These are phyloP conservation scores for Marronus borbonicus DNA, from an alignment of 2,888 invertebrate genomes.

Conservation along the genomic window DNA sequence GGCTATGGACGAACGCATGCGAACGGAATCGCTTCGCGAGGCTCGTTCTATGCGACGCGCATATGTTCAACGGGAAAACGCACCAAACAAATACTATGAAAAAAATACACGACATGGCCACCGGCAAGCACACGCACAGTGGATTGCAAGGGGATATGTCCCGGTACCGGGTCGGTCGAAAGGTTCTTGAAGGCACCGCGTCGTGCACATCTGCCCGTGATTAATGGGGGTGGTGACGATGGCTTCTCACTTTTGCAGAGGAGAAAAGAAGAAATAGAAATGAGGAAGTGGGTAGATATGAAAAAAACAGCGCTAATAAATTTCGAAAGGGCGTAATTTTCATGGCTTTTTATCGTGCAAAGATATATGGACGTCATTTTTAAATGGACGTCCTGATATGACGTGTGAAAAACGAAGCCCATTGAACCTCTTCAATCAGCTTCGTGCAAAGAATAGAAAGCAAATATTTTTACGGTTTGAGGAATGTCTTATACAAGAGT, in stretches of 20 bases:
- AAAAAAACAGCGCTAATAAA: slow-evolving; percentile 32
- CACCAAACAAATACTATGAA: slow-evolving; percentile 37
- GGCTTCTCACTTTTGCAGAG: not conserved
- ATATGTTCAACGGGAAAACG: slow-evolving; percentile 7
- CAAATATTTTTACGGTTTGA: no score
- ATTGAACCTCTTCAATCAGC: no score
- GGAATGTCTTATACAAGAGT: no score
- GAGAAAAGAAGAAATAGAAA: slow-evolving; percentile 14
- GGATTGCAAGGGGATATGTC: not conserved
- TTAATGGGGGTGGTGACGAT: slow-evolving; percentile 40
- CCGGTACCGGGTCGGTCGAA: not conserved
- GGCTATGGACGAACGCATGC: slow-evolving; percentile 54
- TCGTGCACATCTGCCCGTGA: slow-evolving; percentile 29
- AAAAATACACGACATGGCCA: slow-evolving; percentile 39
- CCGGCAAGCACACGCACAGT: not conserved
- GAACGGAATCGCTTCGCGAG: slow-evolving; percentile 41
- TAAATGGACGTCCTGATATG: no score
- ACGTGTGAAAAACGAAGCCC: no score
- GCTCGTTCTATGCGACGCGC: not conserved
- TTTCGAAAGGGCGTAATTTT: slow-evolving; percentile 35
- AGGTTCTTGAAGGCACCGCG: slow-evolving; percentile 28
- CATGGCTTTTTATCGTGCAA: slow-evolving; percentile 11
- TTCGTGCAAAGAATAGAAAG: no score
- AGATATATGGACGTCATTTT: slow-evolving; percentile 1
- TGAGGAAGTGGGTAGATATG: not conserved